Evolutionary conservation across 2,797 vertebrate genomes (phyloP), one percentile per base, ranked within the genome.

Genomic region (Silurus aristotelis): DNA sequence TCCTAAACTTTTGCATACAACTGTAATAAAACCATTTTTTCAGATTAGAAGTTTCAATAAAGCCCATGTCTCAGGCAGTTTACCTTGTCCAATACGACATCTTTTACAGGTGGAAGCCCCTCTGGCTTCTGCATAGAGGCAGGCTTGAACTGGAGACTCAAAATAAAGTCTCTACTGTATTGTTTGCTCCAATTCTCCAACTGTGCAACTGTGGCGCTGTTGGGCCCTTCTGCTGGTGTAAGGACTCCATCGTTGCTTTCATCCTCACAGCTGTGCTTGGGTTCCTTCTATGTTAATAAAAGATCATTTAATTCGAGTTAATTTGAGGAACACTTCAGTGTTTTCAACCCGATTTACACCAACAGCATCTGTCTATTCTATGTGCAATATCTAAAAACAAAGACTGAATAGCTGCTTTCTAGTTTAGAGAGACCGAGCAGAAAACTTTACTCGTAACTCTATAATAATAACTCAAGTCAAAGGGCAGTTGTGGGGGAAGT

Each of bases 21-120:
- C 38, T 38, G 38, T 38, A 38, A 38, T 38, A 4, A 38, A 38
- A 38, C 38, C 38, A 38, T 38, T 0, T 38, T 38, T 38, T 38
- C 38, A 38, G 38, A 38, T 38, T 38, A 38, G 38, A 38, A 38
- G 38, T 38, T 38, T 80, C 4, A 48, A 27, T n/a, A 87, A 75
- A 14, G 63, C 52, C 6, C 2, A 17, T 70, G 46, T 25, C 48
- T 22, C 12, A 83, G 2, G 8, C 63, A 15, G 38, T 89, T 91
- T 55, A 99, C 98, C 97, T 99, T 99, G 91, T 99, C 98, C 90
- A 99, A 93, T 82, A 99, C 98, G 87, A 99, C 98, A 6, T 99
- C 98, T 0, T 96, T 98, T 93, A 99, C 99, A 43, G 97, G 96
- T 14, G 98, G 98, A 89, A 99, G 94, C 3, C 98, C 98, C 87